phyloP scores from a whole-genome alignment of 2,797 vertebrate genomes.

The Bothrops alternatus region DNA sequence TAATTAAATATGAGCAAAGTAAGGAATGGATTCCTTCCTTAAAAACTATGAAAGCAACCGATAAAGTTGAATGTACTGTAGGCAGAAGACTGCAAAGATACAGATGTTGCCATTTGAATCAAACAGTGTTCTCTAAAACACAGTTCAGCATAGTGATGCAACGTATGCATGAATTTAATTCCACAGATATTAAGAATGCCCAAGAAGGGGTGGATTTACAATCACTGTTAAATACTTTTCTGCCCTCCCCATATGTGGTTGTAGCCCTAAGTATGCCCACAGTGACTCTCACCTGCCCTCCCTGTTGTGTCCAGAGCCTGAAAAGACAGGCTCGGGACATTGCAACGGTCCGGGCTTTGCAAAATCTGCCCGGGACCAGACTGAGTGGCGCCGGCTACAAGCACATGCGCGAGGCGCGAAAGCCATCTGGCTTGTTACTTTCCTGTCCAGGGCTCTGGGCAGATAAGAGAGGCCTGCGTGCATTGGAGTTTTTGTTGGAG shows the following conservation, averaged over 20 bases:
- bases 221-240: neutral
- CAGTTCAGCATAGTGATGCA: neutral
- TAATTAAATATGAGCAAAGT: neutral
- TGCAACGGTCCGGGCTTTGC: too few species aligned
- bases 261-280: neutral
- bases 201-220: neutral
- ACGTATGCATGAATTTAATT: neutral
- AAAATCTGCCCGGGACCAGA: too few species aligned
- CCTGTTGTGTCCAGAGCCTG: too few species aligned
- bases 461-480: too few species aligned
- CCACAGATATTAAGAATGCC: neutral
- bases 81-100: conserved; percentile 17
- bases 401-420: too few species aligned
- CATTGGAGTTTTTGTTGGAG: too few species aligned
- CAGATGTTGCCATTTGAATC: conserved; percentile 23
- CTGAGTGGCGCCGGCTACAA: too few species aligned
- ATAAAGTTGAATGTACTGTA: neutral
- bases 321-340: too few species aligned
- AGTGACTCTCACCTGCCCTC: neutral
- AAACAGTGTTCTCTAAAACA: neutral
- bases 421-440: too few species aligned
- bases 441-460: too few species aligned
- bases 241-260: neutral
- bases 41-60: conserved; percentile 26
- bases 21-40: conserved; percentile 20